Evolutionary conservation across 1,140 invertebrate genomes (phyloP).

Genomic region (Aphelinus atriplicis): DNA sequence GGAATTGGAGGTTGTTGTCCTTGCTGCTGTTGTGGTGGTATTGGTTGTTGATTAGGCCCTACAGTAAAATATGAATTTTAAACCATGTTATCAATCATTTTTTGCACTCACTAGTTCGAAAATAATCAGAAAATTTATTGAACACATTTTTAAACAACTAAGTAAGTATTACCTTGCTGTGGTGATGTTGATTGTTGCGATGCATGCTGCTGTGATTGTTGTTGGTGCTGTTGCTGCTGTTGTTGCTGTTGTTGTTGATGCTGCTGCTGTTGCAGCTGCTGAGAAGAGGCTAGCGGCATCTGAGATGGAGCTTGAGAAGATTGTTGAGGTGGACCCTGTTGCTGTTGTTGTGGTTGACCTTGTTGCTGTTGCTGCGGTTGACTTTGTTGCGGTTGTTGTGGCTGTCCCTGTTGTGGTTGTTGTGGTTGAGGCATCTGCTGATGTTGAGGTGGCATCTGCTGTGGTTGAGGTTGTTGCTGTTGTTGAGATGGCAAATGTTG

Average conservation of each 20-base stretch:
- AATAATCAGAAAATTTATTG: no score
- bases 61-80: conserved; percentile 11
- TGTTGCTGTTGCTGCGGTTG: conserved; percentile 40
- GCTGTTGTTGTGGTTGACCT: conserved; percentile 41
- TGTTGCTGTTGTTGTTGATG: no score
- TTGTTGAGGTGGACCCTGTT: conserved; percentile 34
- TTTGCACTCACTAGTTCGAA: no score
- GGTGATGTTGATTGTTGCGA: conserved; percentile 20
- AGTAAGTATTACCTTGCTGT: conserved; percentile 7
- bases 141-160: not conserved
- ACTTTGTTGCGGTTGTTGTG: conserved; percentile 44
- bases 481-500: conserved; percentile 27
- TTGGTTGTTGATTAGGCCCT: conserved; percentile 32
- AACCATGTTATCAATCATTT: not conserved
- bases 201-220: conserved; percentile 33
- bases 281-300: conserved; percentile 8
- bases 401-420: conserved; percentile 40
- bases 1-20: conserved; percentile 41
- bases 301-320: conserved; percentile 22
- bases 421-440: conserved; percentile 28
- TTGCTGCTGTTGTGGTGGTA: conserved; percentile 43
- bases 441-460: conserved; percentile 33
- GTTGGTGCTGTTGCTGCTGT: conserved; percentile 39
- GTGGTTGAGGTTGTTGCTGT: conserved; percentile 40
- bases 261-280: not conserved